Evolutionary conservation across 2,113 vertebrate species (phyloP).

Genomic region (Anarrhichthys ocellatus): DNA sequence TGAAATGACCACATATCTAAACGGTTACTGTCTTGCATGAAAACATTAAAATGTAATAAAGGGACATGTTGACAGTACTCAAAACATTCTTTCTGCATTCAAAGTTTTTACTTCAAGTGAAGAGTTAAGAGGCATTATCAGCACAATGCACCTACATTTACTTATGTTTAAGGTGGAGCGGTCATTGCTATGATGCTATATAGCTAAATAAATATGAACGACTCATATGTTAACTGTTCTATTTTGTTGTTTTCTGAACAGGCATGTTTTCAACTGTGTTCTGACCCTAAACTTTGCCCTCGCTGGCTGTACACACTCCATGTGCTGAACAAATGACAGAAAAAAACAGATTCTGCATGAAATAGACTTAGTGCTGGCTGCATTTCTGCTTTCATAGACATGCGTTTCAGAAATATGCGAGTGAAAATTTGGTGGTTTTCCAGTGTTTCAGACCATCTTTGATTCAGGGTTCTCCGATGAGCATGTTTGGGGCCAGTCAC

Average conservation of each 20-base stretch:
- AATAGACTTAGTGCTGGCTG: not conserved
- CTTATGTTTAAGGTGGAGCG: no score
- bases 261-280: not conserved
- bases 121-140: no score
- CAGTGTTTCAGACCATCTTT: not conserved
- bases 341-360: not conserved
- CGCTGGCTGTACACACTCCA: not conserved
- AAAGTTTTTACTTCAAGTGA: no score
- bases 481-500: not conserved
- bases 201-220: no score
- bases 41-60: no score
- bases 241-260: not conserved
- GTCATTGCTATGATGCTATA: no score
- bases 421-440: not conserved
- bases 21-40: no score
- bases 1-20: no score
- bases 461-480: not conserved
- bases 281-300: not conserved
- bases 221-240: no score
- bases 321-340: not conserved
- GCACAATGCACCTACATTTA: no score
- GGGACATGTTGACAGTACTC: no score
- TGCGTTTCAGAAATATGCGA: not conserved
- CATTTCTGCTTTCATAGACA: not conserved
- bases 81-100: no score